Base-by-base conservation (phyloP, 2,113 vertebrate species). In the Lagopus muta region DNA sequence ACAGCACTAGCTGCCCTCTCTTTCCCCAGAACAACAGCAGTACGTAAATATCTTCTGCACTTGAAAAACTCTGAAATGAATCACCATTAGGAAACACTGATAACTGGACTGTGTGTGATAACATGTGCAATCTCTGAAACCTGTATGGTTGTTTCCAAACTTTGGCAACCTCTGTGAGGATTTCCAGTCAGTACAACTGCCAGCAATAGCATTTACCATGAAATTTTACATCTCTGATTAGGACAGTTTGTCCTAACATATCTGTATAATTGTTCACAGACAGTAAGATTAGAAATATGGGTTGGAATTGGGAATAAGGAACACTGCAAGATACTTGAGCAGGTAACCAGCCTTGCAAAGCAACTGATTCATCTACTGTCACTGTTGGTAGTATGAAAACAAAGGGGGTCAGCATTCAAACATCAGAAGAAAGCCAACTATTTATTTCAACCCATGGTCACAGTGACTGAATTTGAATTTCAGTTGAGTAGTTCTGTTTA, bases 11-110 rank as follows among this genome's bases (percentile, higher is more conserved):
- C 52, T 62, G 89, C 52, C 43, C 57, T 78, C 78, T 92, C 67
- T 74, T 67, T 16, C 42, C 25, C 40, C 27, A 4, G 6, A 67
- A 57, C 6, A 9, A 62, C 0, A 0, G 47, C 40, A 79, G 28
- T 25, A 21, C 60, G 24, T 27, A 92, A 71, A 40, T 82, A 88
- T 32, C 58, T 82, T 52, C 65, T 82, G 47, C 6, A 1, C 78
- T 75, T 79, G 62, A 82, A 85, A 90, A 90, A 21, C 43, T 82
- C 86, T 64, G 79, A 72, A 79, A 86, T 67, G 34, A 82, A 34
- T 40, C 48, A 19, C 38, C 42, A 75, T 89, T 87, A 91, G 57
- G 47, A 79, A 91, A 84, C 28, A 82, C 28, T 84, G 89, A 67
- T 67, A 74, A 65, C 62, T 62, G 73, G 60, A 74, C 30, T 58